phyloP scores from a whole-genome alignment of 2,113 vertebrate species.

The Ptychochromis oligacanthus region DNA sequence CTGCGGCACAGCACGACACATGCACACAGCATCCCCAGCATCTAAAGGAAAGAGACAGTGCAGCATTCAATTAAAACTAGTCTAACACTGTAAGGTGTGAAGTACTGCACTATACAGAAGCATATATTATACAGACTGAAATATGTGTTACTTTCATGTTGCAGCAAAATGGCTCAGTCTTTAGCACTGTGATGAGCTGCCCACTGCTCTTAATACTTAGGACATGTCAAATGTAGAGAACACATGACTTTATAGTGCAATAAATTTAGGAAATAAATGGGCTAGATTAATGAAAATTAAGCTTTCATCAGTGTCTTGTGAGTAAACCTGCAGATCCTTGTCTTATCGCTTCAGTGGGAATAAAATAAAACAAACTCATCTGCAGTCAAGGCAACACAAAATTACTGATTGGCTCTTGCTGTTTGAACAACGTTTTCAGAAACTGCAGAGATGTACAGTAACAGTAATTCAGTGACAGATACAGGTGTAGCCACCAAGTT shows the following conservation, averaged over 20 bases:
- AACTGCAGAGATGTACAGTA: no score
- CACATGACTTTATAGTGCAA: no score
- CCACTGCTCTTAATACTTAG: background rate
- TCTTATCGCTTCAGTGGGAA: no score
- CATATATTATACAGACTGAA: background rate
- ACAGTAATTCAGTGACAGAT: no score
- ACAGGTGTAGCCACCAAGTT: background rate
- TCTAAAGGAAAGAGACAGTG: constrained; percentile 69
- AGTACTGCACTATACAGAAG: background rate
- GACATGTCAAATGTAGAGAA: no score
- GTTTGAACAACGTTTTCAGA: no score
- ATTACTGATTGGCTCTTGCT: no score
- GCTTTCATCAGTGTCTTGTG: background rate
- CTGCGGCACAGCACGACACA: constrained; percentile 90
- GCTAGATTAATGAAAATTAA: no score
- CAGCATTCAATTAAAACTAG: background rate
- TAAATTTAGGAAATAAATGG: no score
- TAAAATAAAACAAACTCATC: no score
- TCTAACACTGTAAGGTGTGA: background rate
- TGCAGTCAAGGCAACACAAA: no score
- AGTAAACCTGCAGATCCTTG: background rate
- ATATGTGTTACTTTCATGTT: background rate
- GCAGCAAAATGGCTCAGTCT: background rate
- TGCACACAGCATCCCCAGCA: constrained; percentile 95
- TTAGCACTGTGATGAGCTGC: background rate